A percentile compares a stretch with the other conserved stretches of the same genome.
phyloP scores from a whole-genome alignment of 1,140 invertebrate genomes.

The Pseudomyrmex flavicornis region DNA sequence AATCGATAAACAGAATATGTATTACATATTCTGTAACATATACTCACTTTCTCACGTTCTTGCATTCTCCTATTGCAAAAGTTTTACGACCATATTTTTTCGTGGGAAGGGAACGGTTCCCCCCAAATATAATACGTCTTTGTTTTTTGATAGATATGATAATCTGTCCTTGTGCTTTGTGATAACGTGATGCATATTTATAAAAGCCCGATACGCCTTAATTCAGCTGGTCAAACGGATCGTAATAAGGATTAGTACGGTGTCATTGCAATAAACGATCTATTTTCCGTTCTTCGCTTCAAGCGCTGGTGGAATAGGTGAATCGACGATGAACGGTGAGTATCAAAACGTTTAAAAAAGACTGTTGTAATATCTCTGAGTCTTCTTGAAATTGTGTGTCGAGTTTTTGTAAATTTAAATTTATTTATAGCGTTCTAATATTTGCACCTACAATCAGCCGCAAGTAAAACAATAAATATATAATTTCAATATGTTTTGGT shows the following conservation, averaged over 20 bases:
- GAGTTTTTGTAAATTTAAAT: neutral
- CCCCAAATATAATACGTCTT: neutral
- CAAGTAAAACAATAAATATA: neutral
- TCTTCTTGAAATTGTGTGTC: neutral
- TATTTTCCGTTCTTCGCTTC: slow-evolving; percentile 9
- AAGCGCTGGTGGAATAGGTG: neutral
- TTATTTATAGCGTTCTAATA: neutral
- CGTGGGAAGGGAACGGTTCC: too few relatives aligned
- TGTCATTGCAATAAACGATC: neutral
- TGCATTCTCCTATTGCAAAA: too few relatives aligned
- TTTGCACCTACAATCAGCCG: neutral
- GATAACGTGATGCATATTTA: slow-evolving; percentile 44
- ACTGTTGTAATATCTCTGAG: neutral
- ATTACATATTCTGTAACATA: too few relatives aligned
- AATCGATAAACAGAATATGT: too few relatives aligned
- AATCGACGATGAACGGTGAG: slow-evolving; percentile 40
- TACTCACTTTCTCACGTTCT: too few relatives aligned
- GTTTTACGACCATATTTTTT: too few relatives aligned
- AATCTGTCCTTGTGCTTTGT: slow-evolving; percentile 16
- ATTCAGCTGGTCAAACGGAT: neutral
- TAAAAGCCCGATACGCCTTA: slow-evolving; percentile 27
- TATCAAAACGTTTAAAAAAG: neutral
- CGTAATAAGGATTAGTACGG: neutral
- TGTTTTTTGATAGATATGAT: slow-evolving; percentile 34
- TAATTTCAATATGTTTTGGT: slow-evolving; percentile 12